These are phyloP conservation scores for Lordiphosa andalusiaca DNA, from an alignment of 2,888 invertebrate species.

Conservation along the genomic window DNA sequence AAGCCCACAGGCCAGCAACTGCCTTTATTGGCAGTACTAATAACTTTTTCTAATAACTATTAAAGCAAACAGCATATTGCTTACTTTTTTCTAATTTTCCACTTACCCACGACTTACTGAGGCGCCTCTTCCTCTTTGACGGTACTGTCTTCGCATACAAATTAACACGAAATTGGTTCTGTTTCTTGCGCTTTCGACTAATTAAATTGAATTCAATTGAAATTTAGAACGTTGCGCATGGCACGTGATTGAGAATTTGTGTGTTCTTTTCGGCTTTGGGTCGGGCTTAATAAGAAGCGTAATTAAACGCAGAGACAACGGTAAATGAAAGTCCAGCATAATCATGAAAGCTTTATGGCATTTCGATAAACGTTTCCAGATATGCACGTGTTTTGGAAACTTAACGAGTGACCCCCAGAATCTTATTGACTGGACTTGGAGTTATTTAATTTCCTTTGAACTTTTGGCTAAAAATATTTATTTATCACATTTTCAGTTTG, in stretches of 20 bases:
- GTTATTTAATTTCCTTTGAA: constrained; percentile 33
- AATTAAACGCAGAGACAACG: constrained; percentile 65
- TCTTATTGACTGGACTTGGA: too few relatives aligned
- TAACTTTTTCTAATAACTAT: too few relatives aligned
- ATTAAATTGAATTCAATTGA: constrained; percentile 75
- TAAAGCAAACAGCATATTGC: too few relatives aligned
- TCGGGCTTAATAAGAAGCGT: constrained; percentile 55
- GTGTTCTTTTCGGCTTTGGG: constrained; percentile 30
- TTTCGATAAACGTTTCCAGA: constrained; percentile 64
- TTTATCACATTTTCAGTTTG: constrained; percentile 35
- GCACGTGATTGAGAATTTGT: constrained; percentile 58
- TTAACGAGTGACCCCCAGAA: constrained; percentile 15
- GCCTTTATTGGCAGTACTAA: too few relatives aligned
- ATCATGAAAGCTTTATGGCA: constrained; percentile 73
- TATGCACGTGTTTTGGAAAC: constrained; percentile 52
- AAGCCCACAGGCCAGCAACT: too few relatives aligned
- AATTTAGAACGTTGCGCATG: constrained; percentile 71
- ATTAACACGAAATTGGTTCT: constrained; percentile 36
- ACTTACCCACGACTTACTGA: constrained; percentile 3
- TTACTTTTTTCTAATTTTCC: too few relatives aligned
- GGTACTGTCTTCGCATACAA: constrained; percentile 53
- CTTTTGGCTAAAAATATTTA: constrained; percentile 16
- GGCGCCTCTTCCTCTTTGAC: constrained; percentile 15
- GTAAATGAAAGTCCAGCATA: constrained; percentile 55
- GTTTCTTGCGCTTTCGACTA: constrained; percentile 66